phyloP scores from a whole-genome alignment of 2,113 vertebrate genomes.

The Hippocampus comes region DNA sequence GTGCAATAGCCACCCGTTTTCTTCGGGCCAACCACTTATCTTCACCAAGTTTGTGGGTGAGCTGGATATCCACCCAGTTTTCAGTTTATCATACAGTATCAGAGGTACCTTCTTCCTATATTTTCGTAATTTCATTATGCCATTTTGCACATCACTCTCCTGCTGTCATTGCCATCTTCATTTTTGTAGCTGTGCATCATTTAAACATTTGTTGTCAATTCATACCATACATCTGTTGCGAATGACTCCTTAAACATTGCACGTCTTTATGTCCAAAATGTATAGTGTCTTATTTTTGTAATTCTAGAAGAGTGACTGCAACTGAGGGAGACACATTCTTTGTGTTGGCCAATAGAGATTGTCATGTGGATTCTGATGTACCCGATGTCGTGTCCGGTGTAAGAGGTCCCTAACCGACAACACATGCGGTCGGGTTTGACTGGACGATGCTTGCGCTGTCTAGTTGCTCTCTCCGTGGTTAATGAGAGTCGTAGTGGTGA shows the following conservation, averaged over 20 bases:
- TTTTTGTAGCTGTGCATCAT: too few relatives aligned
- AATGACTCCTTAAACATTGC: background rate
- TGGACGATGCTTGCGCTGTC: background rate
- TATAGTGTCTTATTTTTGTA: background rate
- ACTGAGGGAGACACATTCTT: background rate
- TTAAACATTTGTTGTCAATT: background rate
- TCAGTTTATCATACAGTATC: too few relatives aligned
- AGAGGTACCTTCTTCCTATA: too few relatives aligned
- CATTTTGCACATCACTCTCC: too few relatives aligned
- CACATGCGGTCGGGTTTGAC: background rate
- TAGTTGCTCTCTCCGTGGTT: slow-evolving; percentile 20
- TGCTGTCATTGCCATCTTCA: too few relatives aligned
- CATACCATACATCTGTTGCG: background rate
- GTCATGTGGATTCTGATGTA: background rate
- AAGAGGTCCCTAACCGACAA: background rate
- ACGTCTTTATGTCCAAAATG: too few relatives aligned
- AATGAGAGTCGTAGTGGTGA: slow-evolving; percentile 43
- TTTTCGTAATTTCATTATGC: too few relatives aligned
- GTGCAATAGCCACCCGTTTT: too few relatives aligned
- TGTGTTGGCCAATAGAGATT: background rate
- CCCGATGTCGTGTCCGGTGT: background rate
- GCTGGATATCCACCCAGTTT: too few relatives aligned
- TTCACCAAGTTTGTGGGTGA: too few relatives aligned
- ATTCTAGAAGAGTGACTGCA: background rate
- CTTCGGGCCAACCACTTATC: too few relatives aligned